phyloP scores from a whole-genome alignment of 53 echinoderm and acorn worm genomes.

The Echinometra lucunter region DNA sequence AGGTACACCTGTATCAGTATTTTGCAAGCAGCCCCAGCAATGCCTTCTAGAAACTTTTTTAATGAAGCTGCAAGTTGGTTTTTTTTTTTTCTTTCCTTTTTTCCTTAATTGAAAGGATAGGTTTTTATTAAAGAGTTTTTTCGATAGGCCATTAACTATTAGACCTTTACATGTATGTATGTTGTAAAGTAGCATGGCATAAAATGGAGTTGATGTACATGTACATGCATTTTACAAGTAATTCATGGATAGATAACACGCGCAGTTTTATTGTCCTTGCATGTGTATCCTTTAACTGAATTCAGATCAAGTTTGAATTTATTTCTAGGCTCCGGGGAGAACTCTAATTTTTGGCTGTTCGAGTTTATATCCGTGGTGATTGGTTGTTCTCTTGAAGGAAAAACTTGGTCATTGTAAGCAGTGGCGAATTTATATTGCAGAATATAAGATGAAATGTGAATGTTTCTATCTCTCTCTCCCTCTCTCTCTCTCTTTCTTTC shows the following conservation, averaged over 20 bases:
- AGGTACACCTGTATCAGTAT: not conserved
- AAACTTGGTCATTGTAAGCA: not conserved
- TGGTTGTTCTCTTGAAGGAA: not conserved
- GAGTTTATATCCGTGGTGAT: not conserved
- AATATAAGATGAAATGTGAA: constrained; percentile 26
- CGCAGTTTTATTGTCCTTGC: not conserved
- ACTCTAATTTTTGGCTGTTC: not conserved
- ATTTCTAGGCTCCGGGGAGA: not conserved
- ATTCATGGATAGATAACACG: not conserved
- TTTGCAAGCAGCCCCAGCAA: not conserved
- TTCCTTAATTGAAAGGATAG: not conserved
- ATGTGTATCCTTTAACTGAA: not conserved
- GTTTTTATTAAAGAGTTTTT: not conserved
- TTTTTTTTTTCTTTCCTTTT: not conserved
- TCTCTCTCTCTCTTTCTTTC: no score
- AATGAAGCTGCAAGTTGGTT: not conserved
- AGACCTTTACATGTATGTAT: no score
- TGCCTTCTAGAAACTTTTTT: not conserved
- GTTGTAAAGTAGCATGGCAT: no score
- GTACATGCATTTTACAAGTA: not conserved
- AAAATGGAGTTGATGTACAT: not conserved
- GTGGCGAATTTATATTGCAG: not conserved
- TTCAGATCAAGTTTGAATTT: not conserved
- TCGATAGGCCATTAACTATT: not conserved
- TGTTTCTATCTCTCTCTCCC: no score